Conservation (phyloP, 1,140 invertebrate species). For the Diuraphis noxia region DNA sequence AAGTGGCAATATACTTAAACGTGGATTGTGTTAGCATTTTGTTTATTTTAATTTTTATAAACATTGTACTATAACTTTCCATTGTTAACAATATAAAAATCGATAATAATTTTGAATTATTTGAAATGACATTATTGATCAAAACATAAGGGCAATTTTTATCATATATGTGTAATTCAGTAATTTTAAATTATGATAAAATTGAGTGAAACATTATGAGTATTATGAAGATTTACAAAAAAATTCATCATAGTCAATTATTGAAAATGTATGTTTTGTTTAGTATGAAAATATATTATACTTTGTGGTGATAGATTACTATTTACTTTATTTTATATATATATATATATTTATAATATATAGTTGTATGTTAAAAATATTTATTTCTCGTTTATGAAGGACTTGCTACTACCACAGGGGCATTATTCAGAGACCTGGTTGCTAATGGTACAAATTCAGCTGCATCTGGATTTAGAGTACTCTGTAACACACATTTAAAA, state of each 20-base stretch:
- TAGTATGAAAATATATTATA: constrained; percentile 51
- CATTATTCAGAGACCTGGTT: constrained; percentile 44
- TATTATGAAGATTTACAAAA: constrained; percentile 49
- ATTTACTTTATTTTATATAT: constrained; percentile 38
- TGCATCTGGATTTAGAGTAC: constrained; percentile 75
- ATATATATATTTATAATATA: constrained; percentile 39
- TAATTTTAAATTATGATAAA: constrained; percentile 1
- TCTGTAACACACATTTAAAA: constrained; percentile 62
- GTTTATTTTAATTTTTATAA: background rate
- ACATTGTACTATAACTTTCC: background rate
- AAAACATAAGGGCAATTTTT: background rate
- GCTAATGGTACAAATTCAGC: constrained; percentile 73
- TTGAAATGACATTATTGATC: background rate
- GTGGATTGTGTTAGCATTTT: background rate
- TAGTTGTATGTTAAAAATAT: constrained; percentile 4
- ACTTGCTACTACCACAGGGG: constrained; percentile 45
- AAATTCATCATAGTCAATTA: constrained; percentile 38
- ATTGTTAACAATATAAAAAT: background rate
- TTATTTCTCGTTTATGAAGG: constrained; percentile 32
- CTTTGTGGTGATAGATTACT: constrained; percentile 42
- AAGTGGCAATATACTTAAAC: background rate
- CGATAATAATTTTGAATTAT: background rate
- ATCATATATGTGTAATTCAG: background rate
- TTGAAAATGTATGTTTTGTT: constrained; percentile 16
- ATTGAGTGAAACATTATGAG: constrained; percentile 21